A percentile compares a stretch with the other conserved stretches of the same genome.
These are phyloP conservation scores for Teleopsis dalmanni DNA, from an alignment of 1,140 invertebrate species.

Conservation along the genomic window DNA sequence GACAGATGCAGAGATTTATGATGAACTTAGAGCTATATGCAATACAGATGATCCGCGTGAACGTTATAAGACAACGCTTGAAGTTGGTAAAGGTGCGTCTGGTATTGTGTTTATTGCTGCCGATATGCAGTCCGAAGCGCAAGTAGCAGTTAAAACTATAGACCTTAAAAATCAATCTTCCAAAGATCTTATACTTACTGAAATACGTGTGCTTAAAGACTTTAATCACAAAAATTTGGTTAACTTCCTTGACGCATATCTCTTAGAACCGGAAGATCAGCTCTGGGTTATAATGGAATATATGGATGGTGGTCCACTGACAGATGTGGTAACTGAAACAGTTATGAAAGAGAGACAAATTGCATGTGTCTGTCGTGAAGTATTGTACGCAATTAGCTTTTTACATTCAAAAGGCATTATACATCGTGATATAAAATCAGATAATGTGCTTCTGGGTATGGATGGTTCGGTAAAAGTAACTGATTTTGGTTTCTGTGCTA, in stretches of 20 bases:
- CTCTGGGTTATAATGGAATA: constrained; percentile 95
- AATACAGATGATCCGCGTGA: constrained; percentile 67
- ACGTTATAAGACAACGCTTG: constrained; percentile 73
- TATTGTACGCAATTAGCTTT: constrained; percentile 86
- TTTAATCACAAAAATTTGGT: constrained; percentile 95
- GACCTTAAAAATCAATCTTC: constrained; percentile 88
- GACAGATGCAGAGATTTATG: constrained; percentile 78
- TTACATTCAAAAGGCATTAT: constrained; percentile 86
- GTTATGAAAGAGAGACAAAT: constrained; percentile 97
- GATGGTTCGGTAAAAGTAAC: constrained; percentile 95
- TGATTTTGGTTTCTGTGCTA: constrained; percentile 96
- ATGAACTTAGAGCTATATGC: constrained; percentile 71
- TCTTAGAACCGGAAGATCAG: constrained; percentile 72
- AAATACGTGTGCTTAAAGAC: constrained; percentile 88
- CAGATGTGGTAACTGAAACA: constrained; percentile 95
- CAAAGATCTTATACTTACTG: constrained; percentile 91
- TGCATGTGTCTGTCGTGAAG: constrained; percentile 88
- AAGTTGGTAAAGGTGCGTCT: constrained; percentile 83
- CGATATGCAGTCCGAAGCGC: constrained; percentile 65
- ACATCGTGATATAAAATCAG: constrained; percentile 91
- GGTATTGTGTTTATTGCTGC: constrained; percentile 88
- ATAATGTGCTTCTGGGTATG: constrained; percentile 94
- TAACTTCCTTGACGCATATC: constrained; percentile 91
- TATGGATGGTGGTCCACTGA: constrained; percentile 89
- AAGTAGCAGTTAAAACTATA: constrained; percentile 94